Evolutionary conservation across 2,113 vertebrate species (phyloP).

Genomic region (Zosterops lateralis): DNA sequence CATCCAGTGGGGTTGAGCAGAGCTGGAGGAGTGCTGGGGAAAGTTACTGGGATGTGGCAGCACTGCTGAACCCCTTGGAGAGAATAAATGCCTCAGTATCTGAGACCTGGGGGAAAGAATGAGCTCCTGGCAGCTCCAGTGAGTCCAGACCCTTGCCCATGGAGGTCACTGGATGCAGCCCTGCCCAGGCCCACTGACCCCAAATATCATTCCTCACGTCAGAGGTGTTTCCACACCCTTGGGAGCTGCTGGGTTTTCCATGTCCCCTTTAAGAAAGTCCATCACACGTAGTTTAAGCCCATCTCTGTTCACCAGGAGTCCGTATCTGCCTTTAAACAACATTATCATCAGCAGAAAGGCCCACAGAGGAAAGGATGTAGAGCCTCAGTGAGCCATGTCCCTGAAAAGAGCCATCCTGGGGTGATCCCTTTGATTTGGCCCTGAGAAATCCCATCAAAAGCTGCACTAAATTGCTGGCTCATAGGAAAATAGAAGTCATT

Average conservation of each 20-base stretch:
- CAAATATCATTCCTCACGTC: background rate
- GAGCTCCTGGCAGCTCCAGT: background rate
- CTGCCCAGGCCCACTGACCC: background rate
- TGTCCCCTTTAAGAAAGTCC: background rate
- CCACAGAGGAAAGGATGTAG: background rate
- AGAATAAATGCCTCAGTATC: background rate
- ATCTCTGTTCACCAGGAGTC: background rate
- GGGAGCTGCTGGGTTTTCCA: background rate
- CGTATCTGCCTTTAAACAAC: background rate
- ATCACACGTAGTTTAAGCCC: background rate
- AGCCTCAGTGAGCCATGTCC: background rate
- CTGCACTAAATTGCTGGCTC: background rate
- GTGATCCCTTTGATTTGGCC: constrained; percentile 37
- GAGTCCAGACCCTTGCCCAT: background rate
- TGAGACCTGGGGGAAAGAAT: background rate
- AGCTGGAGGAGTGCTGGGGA: no score
- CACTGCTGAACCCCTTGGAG: background rate
- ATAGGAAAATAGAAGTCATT: constrained; percentile 2
- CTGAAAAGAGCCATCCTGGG: background rate
- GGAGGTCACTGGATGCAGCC: fast-evolving
- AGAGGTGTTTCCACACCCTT: background rate
- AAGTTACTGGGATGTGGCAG: background rate
- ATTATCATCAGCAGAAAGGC: background rate
- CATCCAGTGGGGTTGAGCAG: background rate
- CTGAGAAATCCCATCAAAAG: constrained; percentile 46